Base-by-base conservation (phyloP, 1,140 invertebrate genomes). In the Hestina assimilis region DNA sequence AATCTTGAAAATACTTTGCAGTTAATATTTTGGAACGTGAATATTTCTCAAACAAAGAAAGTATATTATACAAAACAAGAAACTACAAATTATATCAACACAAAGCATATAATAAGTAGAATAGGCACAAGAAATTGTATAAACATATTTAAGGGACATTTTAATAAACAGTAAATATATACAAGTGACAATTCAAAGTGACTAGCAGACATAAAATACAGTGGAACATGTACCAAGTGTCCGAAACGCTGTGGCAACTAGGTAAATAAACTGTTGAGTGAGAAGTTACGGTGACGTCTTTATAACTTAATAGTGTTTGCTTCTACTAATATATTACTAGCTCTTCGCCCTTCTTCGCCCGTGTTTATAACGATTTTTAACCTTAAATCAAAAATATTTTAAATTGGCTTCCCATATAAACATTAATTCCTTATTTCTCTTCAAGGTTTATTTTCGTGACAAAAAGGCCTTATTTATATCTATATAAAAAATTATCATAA, bases 121-220 rank as follows among this genome's bases (percentile, higher is more conserved):
- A 15, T 23, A 48, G 21, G 35, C 20, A 28, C n/a, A 7, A 28
- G 19, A 24, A 48, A 21, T 12, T 35, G 29, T 35, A 35, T 20
- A n/a, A 35, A 48, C 23, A 47, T 33, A 26, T 48, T 35, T 21
- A 31, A 21, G 24, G 24, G 46, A 17, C 17, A 24, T 48, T 48
- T 33, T 48, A 48, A 48, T 48, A 48, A 48, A 33, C 46, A 48
- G 46, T 48, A 48, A 48, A 48, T 48, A 48, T 35, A 48, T 20
- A 12, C 26, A 48, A 48, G 31, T 2, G 29, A 33, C 46, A 23
- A 21, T 48, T 48, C 12, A 4, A 35, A 48, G 35, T 7, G 46
- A 33, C 46, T 9, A 35, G 46, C 1, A 12, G 12, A 38, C 46
- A 48, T 48, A 48, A 48, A 48, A 23, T 48, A 33, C 31, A 48